phyloP scores from a whole-genome alignment of 2,113 vertebrate species.

The Fukomys damarensis region DNA sequence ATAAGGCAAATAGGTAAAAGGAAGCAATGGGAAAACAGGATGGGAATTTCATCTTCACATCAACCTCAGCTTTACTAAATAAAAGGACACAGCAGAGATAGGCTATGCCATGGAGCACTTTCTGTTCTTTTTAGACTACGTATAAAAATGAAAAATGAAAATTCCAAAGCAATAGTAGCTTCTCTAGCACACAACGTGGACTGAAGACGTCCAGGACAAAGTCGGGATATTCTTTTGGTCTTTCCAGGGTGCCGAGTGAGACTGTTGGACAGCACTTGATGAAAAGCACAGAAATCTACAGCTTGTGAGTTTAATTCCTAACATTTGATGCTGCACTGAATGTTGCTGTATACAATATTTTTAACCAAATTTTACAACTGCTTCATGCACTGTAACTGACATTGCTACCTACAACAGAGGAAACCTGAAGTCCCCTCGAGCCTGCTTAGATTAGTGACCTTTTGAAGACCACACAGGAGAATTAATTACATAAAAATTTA shows the following conservation, averaged over 20 bases:
- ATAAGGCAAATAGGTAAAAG: neutral
- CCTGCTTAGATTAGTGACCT: neutral
- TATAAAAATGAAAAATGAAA: slow-evolving; percentile 7
- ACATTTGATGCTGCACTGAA: neutral
- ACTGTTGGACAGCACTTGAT: slow-evolving; percentile 33
- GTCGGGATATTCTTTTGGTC: neutral
- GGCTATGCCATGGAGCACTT: neutral
- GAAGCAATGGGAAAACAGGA: neutral
- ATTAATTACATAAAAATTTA: slow-evolving; percentile 9
- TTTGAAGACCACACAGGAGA: neutral
- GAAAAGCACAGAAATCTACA: neutral
- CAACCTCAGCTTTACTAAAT: neutral
- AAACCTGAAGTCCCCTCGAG: neutral
- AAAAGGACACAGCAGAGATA: neutral
- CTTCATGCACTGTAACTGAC: neutral
- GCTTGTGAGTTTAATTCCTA: neutral
- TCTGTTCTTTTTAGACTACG: slow-evolving; percentile 5
- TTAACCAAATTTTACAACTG: neutral
- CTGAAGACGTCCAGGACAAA: neutral
- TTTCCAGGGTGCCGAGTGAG: neutral
- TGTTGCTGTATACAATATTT: neutral
- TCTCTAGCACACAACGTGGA: neutral
- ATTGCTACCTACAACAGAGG: neutral
- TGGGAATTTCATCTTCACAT: slow-evolving; percentile 9
- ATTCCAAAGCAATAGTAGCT: neutral